These are phyloP conservation scores for Calidris pugnax DNA, from an alignment of 2,113 vertebrate species.

Conservation along the genomic window DNA sequence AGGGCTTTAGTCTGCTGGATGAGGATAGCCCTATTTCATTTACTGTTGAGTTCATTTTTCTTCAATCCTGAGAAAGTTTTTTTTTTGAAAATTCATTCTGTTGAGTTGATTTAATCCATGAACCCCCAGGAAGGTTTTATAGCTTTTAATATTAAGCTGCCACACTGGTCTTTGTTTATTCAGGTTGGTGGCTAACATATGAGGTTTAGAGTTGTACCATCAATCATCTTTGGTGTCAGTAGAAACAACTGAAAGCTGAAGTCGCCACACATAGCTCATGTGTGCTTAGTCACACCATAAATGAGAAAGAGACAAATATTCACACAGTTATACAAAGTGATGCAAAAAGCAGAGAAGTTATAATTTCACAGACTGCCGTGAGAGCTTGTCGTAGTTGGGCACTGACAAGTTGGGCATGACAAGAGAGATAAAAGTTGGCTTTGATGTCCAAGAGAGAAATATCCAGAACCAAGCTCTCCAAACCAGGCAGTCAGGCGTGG, in stretches of 20 bases:
- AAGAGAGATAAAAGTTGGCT: neutral
- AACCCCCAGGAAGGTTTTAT: constrained; percentile 58
- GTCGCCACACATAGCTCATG: neutral
- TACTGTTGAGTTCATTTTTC: neutral
- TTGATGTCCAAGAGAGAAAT: neutral
- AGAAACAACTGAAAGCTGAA: neutral
- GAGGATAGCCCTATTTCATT: constrained; percentile 55
- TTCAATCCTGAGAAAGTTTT: constrained; percentile 10
- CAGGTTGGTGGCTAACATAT: constrained; percentile 49
- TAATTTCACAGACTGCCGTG: neutral
- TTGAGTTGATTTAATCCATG: constrained; percentile 63
- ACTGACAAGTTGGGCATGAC: neutral
- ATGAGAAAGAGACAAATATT: neutral
- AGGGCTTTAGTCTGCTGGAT: constrained; percentile 41
- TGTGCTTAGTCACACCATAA: neutral
- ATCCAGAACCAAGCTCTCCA: neutral
- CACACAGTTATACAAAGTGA: neutral
- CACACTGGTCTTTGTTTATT: constrained; percentile 60
- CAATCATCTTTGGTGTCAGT: constrained; percentile 30
- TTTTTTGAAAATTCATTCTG: neutral
- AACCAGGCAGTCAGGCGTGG: neutral
- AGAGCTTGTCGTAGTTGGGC: neutral
- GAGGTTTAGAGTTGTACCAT: constrained; percentile 35
- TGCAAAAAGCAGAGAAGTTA: neutral
- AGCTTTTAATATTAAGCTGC: constrained; percentile 64